Base-by-base conservation (phyloP, 2,113 vertebrate genomes). In the Scolopax mira region DNA sequence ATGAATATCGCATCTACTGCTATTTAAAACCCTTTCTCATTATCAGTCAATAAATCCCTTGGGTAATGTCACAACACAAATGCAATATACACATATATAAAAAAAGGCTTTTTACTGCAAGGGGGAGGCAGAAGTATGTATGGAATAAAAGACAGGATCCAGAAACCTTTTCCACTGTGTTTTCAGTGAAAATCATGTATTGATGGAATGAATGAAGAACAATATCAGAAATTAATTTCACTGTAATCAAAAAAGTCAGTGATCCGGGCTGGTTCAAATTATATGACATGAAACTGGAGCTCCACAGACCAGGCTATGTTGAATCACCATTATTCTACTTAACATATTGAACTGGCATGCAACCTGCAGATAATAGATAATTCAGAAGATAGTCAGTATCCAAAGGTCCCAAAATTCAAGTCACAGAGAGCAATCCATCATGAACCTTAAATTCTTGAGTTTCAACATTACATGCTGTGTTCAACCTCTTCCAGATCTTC, bases 401-500 rank as follows among this genome's bases (percentile, higher is more conserved):
- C 10, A 67, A 70, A 93, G 8, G 7, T 64, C 27, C 1, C 13
- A 74, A 13, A 57, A 49, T 49, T 30, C 58, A 37, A 65, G 3
- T 48, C 18, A 57, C 15, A 87, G 21, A 74, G 3, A 3, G 5
- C 6, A 70, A 69, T 10, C n/a, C 27, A 31, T 46, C 21, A 78
- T 18, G 22, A 78, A 27, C 6, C 8, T 65, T 42, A 61, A 87
- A 54, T 71, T 49, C 25, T 57, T 61, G 6, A 44, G 2, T 46
- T 18, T 41, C 72, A 89, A 24, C 8, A 21, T 37, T 72, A 57
- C 12, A 58, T 3, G 0, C 7, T 27, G 2, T 55, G 9, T 60
- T 80, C 25, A 82, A 1, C 11, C 15, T 55, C 1, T 0, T 1
- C 3, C 14, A 91, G 9, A 44, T 4, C 10, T 46, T 88, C 31